Conservation (phyloP, 2,888 invertebrate genomes). For the Strigamia maritima region DNA sequence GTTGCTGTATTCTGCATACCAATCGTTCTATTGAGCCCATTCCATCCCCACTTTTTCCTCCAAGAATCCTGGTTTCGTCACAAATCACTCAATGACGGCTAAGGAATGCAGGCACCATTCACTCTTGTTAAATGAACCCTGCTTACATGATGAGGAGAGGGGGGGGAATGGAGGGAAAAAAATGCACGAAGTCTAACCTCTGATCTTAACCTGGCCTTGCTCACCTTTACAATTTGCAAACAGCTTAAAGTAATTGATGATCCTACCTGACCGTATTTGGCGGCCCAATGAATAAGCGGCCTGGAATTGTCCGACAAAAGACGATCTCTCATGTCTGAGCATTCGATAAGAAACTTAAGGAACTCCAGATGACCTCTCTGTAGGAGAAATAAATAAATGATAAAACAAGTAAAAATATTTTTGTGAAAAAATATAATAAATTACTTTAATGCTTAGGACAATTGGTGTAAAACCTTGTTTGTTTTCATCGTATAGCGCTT, state of each 20-base stretch:
- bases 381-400: too few relatives aligned
- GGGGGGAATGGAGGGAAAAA: slow-evolving; percentile 3
- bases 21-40: slow-evolving; percentile 9
- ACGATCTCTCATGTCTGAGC: slow-evolving; percentile 48
- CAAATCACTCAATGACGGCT: slow-evolving; percentile 37
- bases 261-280: slow-evolving; percentile 50
- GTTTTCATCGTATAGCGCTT: slow-evolving; percentile 52
- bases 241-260: slow-evolving; percentile 43
- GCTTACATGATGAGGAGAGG: slow-evolving; percentile 38
- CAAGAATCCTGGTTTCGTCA: neutral
- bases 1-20: neutral
- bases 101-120: slow-evolving; percentile 37
- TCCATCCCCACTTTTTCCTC: slow-evolving; percentile 8
- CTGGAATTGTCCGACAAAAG: slow-evolving; percentile 49
- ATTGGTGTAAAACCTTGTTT: slow-evolving; percentile 51
- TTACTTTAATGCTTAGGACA: slow-evolving; percentile 51
- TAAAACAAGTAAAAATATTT: too few relatives aligned
- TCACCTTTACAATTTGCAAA: slow-evolving; percentile 10
- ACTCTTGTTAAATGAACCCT: slow-evolving; percentile 42
- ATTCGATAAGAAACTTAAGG: slow-evolving; percentile 51
- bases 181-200: neutral
- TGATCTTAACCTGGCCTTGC: slow-evolving; percentile 1
- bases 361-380: slow-evolving; percentile 50
- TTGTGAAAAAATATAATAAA: neutral
- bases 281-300: slow-evolving; percentile 50